A percentile compares a stretch with the other conserved stretches of the same genome.
Evolutionary conservation across 2,113 vertebrate genomes (phyloP).

Genomic region (Odocoileus virginianus): DNA sequence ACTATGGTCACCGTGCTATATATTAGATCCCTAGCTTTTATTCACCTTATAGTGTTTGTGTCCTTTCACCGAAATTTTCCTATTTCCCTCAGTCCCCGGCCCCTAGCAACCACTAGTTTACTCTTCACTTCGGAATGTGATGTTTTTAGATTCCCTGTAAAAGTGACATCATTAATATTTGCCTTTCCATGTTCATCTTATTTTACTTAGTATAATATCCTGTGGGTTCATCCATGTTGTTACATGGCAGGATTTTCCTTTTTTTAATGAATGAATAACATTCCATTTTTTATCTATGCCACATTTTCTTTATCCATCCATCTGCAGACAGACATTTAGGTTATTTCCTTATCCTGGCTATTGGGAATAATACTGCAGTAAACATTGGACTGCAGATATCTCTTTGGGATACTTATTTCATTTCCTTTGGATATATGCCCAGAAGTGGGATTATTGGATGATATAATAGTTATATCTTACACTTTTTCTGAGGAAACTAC

Average conservation of each 20-base stretch:
- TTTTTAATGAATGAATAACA: not conserved
- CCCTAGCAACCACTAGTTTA: not conserved
- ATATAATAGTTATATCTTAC: not conserved
- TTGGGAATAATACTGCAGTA: not conserved
- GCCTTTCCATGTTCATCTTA: not conserved
- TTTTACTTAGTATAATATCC: not conserved
- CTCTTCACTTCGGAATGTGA: not conserved
- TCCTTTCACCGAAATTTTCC: not conserved
- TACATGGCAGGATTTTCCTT: not conserved
- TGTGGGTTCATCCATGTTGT: not conserved
- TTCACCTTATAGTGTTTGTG: not conserved
- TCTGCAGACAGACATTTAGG: not conserved
- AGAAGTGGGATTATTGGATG: not conserved
- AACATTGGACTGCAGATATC: not conserved
- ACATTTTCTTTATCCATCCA: not conserved
- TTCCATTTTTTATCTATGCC: not conserved
- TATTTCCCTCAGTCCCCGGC: not conserved
- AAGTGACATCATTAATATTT: not conserved
- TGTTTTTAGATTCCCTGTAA: not conserved
- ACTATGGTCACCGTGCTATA: not conserved
- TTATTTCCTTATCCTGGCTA: not conserved
- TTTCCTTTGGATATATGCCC: not conserved
- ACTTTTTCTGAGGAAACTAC: not conserved
- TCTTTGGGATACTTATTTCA: not conserved
- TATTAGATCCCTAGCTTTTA: not conserved